These are phyloP conservation scores for Ophioderma brevispina DNA, from an alignment of 35 echinoderm and acorn worm genomes.

Conservation along the genomic window DNA sequence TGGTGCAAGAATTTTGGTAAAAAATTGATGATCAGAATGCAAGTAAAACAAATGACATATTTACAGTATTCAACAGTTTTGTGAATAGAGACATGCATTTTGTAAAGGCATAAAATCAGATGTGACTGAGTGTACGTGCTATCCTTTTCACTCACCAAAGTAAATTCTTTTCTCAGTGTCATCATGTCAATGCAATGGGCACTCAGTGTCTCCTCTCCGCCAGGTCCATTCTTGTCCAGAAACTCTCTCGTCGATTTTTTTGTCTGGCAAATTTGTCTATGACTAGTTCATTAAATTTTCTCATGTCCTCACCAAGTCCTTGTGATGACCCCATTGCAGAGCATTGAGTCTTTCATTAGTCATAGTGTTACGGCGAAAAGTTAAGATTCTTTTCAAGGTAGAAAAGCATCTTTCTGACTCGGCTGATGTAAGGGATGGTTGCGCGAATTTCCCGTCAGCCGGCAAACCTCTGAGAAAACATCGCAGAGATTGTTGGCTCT, in stretches of 20 bases:
- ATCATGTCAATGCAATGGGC: no score
- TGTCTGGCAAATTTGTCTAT: background rate
- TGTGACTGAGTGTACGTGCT: no score
- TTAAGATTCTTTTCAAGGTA: background rate
- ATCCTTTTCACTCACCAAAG: no score
- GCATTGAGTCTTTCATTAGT: background rate
- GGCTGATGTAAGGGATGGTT: background rate
- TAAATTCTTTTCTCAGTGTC: no score
- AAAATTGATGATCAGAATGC: no score
- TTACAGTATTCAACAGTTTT: no score
- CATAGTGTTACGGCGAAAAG: background rate
- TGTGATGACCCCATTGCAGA: background rate
- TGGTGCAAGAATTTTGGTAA: no score
- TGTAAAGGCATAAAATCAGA: no score
- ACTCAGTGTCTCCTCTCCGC: no score
- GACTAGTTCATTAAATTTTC: background rate
- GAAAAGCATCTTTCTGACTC: constrained; percentile 2
- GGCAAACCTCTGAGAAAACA: background rate
- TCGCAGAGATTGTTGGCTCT: background rate
- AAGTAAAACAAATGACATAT: no score
- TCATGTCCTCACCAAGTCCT: background rate
- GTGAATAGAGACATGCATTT: no score
- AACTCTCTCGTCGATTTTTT: background rate
- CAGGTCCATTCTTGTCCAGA: background rate
- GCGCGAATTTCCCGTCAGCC: background rate